Evolutionary conservation across 2,888 invertebrate species (phyloP).

Genomic region (Lithodes maja): DNA sequence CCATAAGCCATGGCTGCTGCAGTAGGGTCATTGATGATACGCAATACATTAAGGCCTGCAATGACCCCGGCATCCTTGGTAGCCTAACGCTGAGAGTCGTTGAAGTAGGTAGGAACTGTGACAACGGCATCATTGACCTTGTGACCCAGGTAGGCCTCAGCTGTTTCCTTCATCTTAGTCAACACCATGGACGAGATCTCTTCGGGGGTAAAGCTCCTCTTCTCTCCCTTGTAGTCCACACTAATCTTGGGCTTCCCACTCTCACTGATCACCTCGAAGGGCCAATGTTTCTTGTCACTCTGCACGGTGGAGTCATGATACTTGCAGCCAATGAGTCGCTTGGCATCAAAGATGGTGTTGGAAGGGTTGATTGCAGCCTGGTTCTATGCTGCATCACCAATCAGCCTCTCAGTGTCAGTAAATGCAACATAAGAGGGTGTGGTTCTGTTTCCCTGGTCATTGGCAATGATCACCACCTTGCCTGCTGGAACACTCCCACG

Average conservation of each 20-base stretch:
- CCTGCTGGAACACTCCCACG: too few relatives aligned
- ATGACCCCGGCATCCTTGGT: conserved; percentile 93
- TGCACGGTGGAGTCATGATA: conserved; percentile 76
- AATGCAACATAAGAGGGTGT: too few relatives aligned
- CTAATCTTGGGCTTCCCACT: conserved; percentile 77
- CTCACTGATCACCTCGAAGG: conserved; percentile 77
- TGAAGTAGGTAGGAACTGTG: too few relatives aligned
- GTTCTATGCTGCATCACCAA: too few relatives aligned
- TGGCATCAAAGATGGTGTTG: conserved; percentile 73
- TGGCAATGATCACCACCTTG: too few relatives aligned
- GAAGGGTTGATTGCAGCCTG: conserved; percentile 75
- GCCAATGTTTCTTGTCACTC: conserved; percentile 80
- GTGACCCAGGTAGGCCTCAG: conserved; percentile 90
- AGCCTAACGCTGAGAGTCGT: conserved; percentile 39
- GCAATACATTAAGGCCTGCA: conserved; percentile 82
- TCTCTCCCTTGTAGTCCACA: conserved; percentile 80
- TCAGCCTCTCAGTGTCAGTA: too few relatives aligned
- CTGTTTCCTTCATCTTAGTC: conserved; percentile 75
- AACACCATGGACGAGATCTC: conserved; percentile 82
- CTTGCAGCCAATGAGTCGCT: conserved; percentile 76
- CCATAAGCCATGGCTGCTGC: conserved; percentile 81
- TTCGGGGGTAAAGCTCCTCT: conserved; percentile 80
- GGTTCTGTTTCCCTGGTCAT: too few relatives aligned
- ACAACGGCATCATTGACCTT: conserved; percentile 77
- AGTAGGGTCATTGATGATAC: conserved; percentile 83